A percentile compares a stretch with the other conserved stretches of the same genome.
phyloP scores from a whole-genome alignment of 1,140 invertebrate species.

The Euwallacea fornicatus region DNA sequence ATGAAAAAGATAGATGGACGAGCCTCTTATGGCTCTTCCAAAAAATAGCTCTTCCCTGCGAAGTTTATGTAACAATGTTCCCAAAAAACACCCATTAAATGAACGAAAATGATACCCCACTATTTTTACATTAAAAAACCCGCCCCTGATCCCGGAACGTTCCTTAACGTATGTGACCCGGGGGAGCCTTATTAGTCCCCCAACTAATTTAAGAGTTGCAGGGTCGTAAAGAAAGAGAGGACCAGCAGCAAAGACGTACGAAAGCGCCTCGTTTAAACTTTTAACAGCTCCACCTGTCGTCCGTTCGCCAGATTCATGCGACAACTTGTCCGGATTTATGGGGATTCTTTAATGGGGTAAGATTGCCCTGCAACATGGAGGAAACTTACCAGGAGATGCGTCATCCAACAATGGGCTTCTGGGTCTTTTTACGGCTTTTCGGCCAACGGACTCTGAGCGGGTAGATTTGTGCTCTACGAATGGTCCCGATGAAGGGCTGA shows the following conservation, averaged over 20 bases:
- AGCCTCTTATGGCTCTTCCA: too few relatives aligned
- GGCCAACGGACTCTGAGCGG: slow-evolving; percentile 6
- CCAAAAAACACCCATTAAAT: too few relatives aligned
- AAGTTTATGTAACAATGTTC: too few relatives aligned
- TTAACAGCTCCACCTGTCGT: slow-evolving; percentile 39
- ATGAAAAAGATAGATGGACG: too few relatives aligned
- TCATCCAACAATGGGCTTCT: slow-evolving; percentile 53
- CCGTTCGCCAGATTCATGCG: slow-evolving; percentile 33
- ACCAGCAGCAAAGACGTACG: slow-evolving; percentile 31
- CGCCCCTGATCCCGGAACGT: not conserved
- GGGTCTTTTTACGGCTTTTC: slow-evolving; percentile 54
- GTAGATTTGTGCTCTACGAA: slow-evolving; percentile 49
- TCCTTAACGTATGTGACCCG: slow-evolving; percentile 7
- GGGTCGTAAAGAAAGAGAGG: slow-evolving; percentile 48
- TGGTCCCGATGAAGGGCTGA: slow-evolving; percentile 22
- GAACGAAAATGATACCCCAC: too few relatives aligned
- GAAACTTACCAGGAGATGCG: slow-evolving; percentile 55
- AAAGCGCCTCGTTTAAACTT: slow-evolving; percentile 33
- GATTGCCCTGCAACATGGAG: not conserved
- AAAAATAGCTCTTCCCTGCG: too few relatives aligned
- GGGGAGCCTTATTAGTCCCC: slow-evolving; percentile 40
- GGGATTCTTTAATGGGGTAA: not conserved
- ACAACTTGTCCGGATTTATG: slow-evolving; percentile 21
- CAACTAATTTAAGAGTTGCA: slow-evolving; percentile 51
- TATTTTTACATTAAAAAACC: too few relatives aligned